phyloP scores from a whole-genome alignment of 2,888 invertebrate genomes.

The Aricia artaxerxes region DNA sequence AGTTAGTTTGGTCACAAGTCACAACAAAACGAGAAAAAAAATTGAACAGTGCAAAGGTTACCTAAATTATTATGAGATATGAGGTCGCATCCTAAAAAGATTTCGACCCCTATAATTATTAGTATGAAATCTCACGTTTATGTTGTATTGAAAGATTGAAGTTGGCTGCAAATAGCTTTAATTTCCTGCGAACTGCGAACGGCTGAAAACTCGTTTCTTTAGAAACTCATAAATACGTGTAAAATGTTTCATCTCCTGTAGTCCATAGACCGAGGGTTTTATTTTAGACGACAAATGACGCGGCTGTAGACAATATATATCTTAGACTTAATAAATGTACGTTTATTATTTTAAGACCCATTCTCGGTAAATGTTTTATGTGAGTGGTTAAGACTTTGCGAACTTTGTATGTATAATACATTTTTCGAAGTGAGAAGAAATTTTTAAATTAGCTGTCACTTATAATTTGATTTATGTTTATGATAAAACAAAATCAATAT shows the following conservation, averaged over 20 bases:
- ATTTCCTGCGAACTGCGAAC: conserved; percentile 15
- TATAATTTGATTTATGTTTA: not conserved
- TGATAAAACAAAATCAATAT: not conserved
- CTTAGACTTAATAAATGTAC: conserved; percentile 10
- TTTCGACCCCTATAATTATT: not conserved
- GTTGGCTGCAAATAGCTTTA: conserved; percentile 9
- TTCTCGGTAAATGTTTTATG: conserved; percentile 14
- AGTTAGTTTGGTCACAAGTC: too few relatives aligned
- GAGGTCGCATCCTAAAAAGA: not conserved
- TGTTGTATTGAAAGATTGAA: not conserved
- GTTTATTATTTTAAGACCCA: conserved; percentile 19
- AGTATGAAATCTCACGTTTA: not conserved
- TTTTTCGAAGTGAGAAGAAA: not conserved
- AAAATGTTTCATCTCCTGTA: conserved; percentile 22
- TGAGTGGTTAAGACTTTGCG: not conserved
- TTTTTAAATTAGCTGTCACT: not conserved
- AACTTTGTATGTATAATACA: not conserved
- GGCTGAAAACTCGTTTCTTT: conserved; percentile 22
- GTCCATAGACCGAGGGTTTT: conserved; percentile 12
- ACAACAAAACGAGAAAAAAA: too few relatives aligned
- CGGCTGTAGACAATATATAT: conserved; percentile 22
- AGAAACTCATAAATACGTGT: conserved; percentile 20
- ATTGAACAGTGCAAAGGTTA: too few relatives aligned
- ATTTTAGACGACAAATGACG: conserved; percentile 23
- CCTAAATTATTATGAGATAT: too few relatives aligned